These are phyloP conservation scores for Ceratotherium simum DNA, from an alignment of 2,113 vertebrate genomes.

Conservation along the genomic window DNA sequence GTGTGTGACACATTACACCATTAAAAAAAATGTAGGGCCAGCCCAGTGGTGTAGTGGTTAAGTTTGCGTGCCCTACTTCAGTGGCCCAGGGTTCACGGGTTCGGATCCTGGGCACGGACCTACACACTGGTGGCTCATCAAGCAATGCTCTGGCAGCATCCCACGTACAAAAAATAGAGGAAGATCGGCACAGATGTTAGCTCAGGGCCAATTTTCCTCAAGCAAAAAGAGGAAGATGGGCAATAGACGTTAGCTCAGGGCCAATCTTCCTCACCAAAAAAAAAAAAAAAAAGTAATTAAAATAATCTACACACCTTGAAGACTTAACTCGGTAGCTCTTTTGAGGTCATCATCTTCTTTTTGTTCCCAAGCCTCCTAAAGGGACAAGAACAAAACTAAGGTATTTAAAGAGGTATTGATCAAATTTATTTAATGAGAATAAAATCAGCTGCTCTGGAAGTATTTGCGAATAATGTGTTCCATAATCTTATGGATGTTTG, in stretches of 20 bases:
- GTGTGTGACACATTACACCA: background rate
- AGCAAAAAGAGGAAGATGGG: no score
- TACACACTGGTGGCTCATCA: no score
- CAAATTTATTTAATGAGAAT: constrained; percentile 66
- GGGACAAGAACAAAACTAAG: constrained; percentile 79
- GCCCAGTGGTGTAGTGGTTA: no score
- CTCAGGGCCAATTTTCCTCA: no score
- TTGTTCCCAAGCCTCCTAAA: constrained; percentile 96
- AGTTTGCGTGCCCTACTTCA: no score
- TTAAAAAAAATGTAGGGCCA: background rate
- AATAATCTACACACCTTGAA: constrained; percentile 92
- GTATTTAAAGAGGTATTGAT: constrained; percentile 80
- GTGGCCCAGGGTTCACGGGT: no score
- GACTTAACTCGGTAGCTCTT: constrained; percentile 97
- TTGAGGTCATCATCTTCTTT: constrained; percentile 99
- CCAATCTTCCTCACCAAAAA: no score
- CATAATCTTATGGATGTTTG: background rate
- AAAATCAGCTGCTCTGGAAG: background rate
- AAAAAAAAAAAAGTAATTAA: constrained; percentile 49
- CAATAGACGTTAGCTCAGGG: no score
- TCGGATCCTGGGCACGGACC: no score
- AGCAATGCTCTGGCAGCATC: no score
- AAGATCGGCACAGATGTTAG: no score
- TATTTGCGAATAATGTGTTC: constrained; percentile 25
- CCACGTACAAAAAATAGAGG: no score